Conservation (phyloP, 2,113 vertebrate genomes). For the Crotalus helleri region DNA sequence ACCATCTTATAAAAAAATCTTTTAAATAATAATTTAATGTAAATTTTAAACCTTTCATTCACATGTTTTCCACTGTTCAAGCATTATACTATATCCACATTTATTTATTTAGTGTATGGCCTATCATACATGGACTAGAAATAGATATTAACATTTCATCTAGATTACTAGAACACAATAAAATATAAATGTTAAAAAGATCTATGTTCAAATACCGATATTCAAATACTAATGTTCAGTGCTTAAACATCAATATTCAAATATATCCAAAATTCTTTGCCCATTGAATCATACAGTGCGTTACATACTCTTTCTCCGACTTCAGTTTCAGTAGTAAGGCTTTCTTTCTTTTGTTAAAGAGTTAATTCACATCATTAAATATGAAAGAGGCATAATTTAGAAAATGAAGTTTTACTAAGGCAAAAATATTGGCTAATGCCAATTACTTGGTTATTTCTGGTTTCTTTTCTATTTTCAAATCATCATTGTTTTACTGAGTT, state of each 20-base stretch:
- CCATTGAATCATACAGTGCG: neutral
- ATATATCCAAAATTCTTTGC: neutral
- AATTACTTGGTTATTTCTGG: neutral
- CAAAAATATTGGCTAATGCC: neutral
- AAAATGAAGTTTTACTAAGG: neutral
- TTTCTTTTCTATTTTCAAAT: neutral
- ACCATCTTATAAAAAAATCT: neutral
- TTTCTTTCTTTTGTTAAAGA: neutral
- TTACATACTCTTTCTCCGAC: neutral
- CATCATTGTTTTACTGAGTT: neutral
- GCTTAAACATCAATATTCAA: neutral
- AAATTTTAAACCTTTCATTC: neutral
- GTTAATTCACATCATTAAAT: neutral
- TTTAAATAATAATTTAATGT: neutral
- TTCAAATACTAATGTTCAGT: neutral
- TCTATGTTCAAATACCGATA: neutral
- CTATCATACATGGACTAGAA: neutral
- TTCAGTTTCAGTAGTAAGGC: neutral
- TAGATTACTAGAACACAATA: neutral
- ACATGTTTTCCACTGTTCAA: neutral
- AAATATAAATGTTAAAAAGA: neutral
- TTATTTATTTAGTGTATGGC: neutral
- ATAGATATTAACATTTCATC: neutral
- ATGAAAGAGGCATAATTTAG: neutral
- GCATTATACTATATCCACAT: neutral